phyloP scores from a whole-genome alignment of 2,797 vertebrate genomes.

The Betta splendens region DNA sequence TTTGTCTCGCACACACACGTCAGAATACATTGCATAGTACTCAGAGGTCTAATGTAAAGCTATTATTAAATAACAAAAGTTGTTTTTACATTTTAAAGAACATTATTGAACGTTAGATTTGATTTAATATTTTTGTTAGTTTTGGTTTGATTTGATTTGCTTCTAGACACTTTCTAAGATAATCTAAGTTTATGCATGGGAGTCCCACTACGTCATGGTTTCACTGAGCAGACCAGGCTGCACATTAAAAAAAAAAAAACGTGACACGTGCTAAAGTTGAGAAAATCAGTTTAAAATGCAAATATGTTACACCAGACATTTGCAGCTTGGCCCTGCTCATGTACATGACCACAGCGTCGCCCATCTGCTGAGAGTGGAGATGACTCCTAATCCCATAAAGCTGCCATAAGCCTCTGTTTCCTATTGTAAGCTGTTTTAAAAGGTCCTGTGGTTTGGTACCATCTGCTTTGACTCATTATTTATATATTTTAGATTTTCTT shows the following conservation, averaged over 20 bases:
- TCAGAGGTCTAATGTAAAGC: too few species aligned
- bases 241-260: constrained; percentile 30
- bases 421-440: constrained; percentile 80
- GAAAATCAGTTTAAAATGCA: constrained; percentile 40
- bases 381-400: constrained; percentile 76
- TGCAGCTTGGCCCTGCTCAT: constrained; percentile 51
- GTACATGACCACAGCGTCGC: constrained; percentile 63
- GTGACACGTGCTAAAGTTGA: constrained; percentile 19
- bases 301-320: constrained; percentile 59
- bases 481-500: constrained; percentile 67
- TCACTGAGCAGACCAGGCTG: constrained; percentile 5
- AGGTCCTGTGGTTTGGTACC: constrained; percentile 66
- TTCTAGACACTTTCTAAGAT: neutral
- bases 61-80: too few species aligned
- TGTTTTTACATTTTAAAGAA: too few species aligned
- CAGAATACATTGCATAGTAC: too few species aligned
- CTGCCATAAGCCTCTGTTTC: constrained; percentile 78
- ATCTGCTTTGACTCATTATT: constrained; percentile 78
- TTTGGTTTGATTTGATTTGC: too few species aligned
- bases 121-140: too few species aligned
- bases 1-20: constrained; percentile 31
- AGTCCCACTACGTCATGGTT: constrained; percentile 3
- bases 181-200: neutral
- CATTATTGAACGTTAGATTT: too few species aligned
- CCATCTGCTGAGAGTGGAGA: constrained; percentile 69